Percentiles rank a stretch among this genome's conserved stretches.
Evolutionary conservation across 2,888 invertebrate species (phyloP).

Genomic region (Odontothrips loti): DNA sequence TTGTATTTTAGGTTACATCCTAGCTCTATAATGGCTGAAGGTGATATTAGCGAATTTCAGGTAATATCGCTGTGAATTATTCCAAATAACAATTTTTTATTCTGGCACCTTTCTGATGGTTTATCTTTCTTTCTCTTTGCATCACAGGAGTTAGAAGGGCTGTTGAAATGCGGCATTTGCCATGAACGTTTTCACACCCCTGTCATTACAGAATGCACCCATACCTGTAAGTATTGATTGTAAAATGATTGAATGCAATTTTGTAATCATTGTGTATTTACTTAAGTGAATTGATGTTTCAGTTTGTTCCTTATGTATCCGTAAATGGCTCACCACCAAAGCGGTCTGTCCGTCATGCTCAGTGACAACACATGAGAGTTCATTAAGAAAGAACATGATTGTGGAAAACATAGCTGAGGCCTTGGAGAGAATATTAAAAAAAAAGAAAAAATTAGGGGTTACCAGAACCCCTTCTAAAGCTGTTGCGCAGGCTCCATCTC

Average conservation of each 20-base stretch:
- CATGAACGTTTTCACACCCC: not conserved
- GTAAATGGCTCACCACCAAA: not conserved
- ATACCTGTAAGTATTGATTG: not conserved
- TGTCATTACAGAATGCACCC: not conserved
- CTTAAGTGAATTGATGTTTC: not conserved
- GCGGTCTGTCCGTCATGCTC: not conserved
- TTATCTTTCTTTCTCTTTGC: not conserved
- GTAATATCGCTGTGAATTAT: not conserved
- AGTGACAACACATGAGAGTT: not conserved
- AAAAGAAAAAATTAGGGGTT: not conserved
- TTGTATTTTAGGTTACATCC: not conserved
- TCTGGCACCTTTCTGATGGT: not conserved
- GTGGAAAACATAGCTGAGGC: not conserved
- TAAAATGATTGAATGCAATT: not conserved
- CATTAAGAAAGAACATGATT: not conserved
- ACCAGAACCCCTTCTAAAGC: too few species aligned
- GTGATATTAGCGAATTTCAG: not conserved
- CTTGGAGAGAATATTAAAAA: not conserved
- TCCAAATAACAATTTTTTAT: not conserved
- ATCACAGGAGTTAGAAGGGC: not conserved
- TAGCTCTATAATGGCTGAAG: not conserved
- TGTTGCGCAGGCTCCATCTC: not conserved
- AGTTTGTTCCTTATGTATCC: not conserved
- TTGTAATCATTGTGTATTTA: not conserved
- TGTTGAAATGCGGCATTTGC: not conserved